phyloP scores from a whole-genome alignment of 2,113 vertebrate species.

The Pachyramphus minor region DNA sequence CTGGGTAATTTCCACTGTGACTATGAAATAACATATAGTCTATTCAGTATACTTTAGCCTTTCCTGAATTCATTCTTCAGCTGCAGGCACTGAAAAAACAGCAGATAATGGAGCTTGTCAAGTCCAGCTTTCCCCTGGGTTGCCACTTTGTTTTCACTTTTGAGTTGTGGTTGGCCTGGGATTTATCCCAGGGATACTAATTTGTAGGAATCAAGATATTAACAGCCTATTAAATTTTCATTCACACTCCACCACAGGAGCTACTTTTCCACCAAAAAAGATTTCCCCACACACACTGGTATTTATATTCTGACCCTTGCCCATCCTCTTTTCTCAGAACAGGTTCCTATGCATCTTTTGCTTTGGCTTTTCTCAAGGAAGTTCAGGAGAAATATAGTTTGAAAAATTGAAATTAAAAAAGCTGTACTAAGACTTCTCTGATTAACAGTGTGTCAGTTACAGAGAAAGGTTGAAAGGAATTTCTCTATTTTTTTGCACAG shows the following conservation, averaged over 20 bases:
- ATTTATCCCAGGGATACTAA: background rate
- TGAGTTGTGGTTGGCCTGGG: background rate
- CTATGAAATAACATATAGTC: background rate
- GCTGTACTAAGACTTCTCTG: background rate
- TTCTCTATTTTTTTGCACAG: background rate
- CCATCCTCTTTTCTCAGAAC: background rate
- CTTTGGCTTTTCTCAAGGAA: background rate
- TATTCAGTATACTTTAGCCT: background rate
- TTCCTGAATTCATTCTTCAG: background rate
- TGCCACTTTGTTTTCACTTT: background rate
- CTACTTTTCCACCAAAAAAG: background rate
- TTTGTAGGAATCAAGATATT: background rate
- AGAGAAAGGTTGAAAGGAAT: background rate
- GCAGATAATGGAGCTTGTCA: background rate
- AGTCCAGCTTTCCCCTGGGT: background rate
- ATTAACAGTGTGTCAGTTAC: background rate
- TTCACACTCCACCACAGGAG: background rate
- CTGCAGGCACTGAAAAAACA: background rate
- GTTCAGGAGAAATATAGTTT: background rate
- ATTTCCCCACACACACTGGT: rapidly evolving
- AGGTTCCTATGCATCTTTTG: background rate
- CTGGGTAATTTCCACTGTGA: background rate
- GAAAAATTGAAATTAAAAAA: background rate
- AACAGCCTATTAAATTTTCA: background rate
- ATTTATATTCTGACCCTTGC: background rate